Evolutionary conservation across 23 tunicate species (phyloP).

Genomic region (Clavelina lepadiformis): DNA sequence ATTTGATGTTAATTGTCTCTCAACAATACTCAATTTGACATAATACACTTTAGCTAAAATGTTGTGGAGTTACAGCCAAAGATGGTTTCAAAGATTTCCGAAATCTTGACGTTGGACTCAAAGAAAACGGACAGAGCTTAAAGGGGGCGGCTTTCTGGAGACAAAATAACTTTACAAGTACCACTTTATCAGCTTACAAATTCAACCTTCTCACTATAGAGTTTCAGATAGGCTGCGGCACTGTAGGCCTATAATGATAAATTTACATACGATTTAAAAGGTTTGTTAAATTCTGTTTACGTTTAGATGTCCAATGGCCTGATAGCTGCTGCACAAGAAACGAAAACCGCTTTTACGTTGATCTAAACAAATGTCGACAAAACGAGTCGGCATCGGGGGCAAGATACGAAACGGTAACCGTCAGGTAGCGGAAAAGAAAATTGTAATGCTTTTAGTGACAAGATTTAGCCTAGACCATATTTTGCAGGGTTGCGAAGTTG

Average conservation of each 20-base stretch:
- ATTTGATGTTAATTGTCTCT: background rate
- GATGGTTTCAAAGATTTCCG: slow-evolving; percentile 44
- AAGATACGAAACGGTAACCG: slow-evolving; percentile 21
- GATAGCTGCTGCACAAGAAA: slow-evolving; percentile 42
- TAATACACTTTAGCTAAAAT: slow-evolving; percentile 20
- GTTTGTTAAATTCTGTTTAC: no score
- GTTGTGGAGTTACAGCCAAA: slow-evolving; percentile 49
- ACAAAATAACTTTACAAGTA: no score
- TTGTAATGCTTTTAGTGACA: no score
- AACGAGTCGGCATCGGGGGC: slow-evolving; percentile 5
- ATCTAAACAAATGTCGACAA: slow-evolving; percentile 23
- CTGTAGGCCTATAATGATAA: no score
- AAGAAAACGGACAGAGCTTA: background rate
- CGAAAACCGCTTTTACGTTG: slow-evolving; percentile 1
- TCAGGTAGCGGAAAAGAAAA: no score
- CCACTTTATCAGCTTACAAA: no score
- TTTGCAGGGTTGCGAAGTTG: slow-evolving; percentile 46
- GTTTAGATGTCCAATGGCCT: slow-evolving; percentile 37
- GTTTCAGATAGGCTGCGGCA: no score
- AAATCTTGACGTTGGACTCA: slow-evolving; percentile 2
- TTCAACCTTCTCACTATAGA: no score
- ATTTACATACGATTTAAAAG: no score
- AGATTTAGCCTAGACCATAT: no score
- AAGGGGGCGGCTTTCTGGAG: slow-evolving; percentile 50
- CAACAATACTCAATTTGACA: background rate